These are phyloP conservation scores for Ariopsis seemanni DNA, from an alignment of 2,113 vertebrate genomes.

Conservation along the genomic window DNA sequence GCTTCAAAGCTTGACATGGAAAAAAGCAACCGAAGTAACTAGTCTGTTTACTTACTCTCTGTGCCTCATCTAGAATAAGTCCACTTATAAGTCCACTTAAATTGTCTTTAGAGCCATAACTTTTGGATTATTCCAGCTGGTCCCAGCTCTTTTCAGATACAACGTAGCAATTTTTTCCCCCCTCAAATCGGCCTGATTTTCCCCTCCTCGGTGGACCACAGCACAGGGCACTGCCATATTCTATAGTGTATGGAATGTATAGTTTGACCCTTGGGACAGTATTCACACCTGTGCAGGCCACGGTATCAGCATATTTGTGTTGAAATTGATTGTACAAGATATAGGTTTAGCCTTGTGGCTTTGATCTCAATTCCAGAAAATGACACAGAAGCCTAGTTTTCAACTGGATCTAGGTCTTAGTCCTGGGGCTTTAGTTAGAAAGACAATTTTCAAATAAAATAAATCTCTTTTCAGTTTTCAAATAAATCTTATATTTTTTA, in stretches of 20 bases:
- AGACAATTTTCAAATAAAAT: too few relatives aligned
- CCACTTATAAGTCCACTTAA: not conserved
- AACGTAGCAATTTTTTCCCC: not conserved
- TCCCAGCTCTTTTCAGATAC: not conserved
- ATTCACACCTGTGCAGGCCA: conserved; percentile 31
- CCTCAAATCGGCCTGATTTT: conserved; percentile 1
- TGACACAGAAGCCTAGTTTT: conserved; percentile 3
- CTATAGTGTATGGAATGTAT: conserved; percentile 22
- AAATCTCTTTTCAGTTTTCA: too few relatives aligned
- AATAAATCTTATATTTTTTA: too few relatives aligned
- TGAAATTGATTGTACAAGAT: not conserved
- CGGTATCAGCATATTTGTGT: conserved; percentile 36
- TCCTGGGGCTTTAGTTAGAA: not conserved
- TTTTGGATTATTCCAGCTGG: conserved; percentile 5
- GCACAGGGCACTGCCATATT: conserved; percentile 6
- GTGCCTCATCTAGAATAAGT: not conserved
- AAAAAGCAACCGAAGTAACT: not conserved
- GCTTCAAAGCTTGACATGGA: not conserved
- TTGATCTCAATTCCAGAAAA: conserved; percentile 4
- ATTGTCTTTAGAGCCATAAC: not conserved
- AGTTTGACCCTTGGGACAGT: conserved; percentile 5
- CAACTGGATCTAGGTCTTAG: not conserved
- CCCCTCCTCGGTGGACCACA: not conserved
- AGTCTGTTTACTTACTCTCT: not conserved
- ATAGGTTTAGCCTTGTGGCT: not conserved